Conservation (phyloP, 1,140 invertebrate species). For the Sycophaga agraensis region DNA sequence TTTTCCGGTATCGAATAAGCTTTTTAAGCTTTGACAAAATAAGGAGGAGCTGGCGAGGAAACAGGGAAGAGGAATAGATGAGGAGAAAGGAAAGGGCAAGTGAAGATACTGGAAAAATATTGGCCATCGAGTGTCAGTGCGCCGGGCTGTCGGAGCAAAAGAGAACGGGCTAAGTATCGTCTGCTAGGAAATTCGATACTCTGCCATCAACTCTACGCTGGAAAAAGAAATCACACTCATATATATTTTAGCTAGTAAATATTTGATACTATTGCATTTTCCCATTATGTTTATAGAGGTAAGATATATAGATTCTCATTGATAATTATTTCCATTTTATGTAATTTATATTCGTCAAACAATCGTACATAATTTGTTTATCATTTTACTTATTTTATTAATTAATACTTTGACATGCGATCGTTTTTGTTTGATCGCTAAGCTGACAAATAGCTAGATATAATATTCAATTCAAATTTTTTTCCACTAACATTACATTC, state of each 20-base stretch:
- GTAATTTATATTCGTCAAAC: no score
- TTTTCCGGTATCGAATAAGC: neutral
- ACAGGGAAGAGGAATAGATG: neutral
- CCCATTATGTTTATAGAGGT: no score
- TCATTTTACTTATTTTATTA: no score
- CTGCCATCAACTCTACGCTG: neutral
- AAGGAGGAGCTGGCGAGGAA: neutral
- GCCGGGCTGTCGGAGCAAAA: neutral
- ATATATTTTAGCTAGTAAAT: neutral
- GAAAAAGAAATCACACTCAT: neutral
- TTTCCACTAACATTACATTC: no score
- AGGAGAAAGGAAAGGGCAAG: neutral
- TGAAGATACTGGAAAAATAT: neutral
- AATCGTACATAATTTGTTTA: no score
- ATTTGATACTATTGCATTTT: neutral
- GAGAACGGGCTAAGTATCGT: neutral
- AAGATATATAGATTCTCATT: no score
- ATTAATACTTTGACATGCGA: no score
- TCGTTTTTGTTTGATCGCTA: no score
- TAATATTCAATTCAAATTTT: no score
- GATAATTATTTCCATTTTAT: no score
- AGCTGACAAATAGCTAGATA: no score
- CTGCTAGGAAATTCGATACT: neutral
- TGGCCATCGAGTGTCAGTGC: neutral
- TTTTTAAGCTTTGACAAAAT: neutral